Percentiles rank a stretch among this genome's conserved stretches.
These are phyloP conservation scores for Lophura nycthemera DNA, from an alignment of 2,113 vertebrate genomes.

Conservation along the genomic window DNA sequence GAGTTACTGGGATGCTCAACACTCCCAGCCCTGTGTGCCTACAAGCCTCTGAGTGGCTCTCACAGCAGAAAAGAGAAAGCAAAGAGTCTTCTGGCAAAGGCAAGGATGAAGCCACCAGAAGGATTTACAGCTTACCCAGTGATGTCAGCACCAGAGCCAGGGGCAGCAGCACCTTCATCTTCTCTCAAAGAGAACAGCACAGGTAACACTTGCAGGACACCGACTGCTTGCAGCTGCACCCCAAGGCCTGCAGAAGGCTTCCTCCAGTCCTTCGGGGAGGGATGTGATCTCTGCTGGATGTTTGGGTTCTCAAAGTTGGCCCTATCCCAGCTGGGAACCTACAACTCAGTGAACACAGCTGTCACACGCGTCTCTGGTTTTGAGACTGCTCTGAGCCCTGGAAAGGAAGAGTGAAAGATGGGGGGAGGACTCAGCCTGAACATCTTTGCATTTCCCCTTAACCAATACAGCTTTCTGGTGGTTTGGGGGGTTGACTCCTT, in stretches of 20 bases:
- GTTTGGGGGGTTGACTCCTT: neutral
- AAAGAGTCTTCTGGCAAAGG: neutral
- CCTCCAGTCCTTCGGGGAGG: neutral
- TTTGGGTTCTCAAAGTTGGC: accelerated
- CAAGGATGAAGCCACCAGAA: neutral
- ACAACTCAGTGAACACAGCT: accelerated
- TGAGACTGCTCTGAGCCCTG: neutral
- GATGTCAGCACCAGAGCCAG: slow-evolving; percentile 47
- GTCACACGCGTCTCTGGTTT: accelerated
- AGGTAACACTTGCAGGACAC: neutral
- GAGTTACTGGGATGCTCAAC: neutral
- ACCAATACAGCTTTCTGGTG: neutral
- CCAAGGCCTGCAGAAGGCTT: neutral
- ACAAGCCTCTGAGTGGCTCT: neutral
- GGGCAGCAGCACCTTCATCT: slow-evolving; percentile 24
- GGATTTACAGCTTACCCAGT: slow-evolving; percentile 62
- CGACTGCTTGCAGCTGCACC: accelerated
- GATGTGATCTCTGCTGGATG: neutral
- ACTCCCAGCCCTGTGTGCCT: neutral
- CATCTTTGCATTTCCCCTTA: neutral
- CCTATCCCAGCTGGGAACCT: neutral
- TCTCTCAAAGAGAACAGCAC: neutral
- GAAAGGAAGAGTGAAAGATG: neutral
- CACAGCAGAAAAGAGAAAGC: neutral
- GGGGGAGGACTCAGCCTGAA: neutral